Conservation (phyloP, 1,140 invertebrate species). For the Ctenoplectra terminalis region DNA sequence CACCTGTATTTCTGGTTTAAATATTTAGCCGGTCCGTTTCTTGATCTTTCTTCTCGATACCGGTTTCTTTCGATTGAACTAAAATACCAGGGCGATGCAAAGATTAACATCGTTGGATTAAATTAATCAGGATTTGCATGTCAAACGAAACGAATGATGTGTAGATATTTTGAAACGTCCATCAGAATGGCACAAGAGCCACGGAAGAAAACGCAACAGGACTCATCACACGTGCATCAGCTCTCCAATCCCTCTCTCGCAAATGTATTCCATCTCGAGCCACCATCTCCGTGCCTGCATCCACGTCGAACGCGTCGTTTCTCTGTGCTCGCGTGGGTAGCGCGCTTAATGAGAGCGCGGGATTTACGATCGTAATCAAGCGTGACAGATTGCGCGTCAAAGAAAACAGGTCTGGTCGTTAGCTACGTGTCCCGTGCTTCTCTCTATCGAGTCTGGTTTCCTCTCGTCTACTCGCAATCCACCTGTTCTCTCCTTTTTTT, state of each 20-base stretch:
- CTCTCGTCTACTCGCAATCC: slow-evolving; percentile 20
- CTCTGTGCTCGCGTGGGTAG: not conserved
- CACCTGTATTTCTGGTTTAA: no score
- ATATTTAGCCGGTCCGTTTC: no score
- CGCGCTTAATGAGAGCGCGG: slow-evolving; percentile 22
- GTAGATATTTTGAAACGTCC: no score
- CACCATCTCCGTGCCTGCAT: not conserved
- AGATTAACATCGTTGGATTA: no score
- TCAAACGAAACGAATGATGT: no score
- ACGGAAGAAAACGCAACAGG: no score
- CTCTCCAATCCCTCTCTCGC: not conserved
- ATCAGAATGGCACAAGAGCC: no score
- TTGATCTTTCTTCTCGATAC: no score
- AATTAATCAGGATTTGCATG: no score
- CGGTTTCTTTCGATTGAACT: no score
- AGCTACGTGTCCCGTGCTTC: slow-evolving; percentile 11
- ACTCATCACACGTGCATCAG: not conserved
- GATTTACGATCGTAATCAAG: slow-evolving; percentile 53
- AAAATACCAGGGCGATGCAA: no score
- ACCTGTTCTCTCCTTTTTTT: slow-evolving; percentile 13
- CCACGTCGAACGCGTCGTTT: not conserved
- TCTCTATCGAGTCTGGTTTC: slow-evolving; percentile 13
- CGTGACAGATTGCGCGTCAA: slow-evolving; percentile 51
- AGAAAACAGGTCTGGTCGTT: slow-evolving; percentile 53
- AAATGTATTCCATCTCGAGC: not conserved